Conservation (phyloP, 2,797 vertebrate genomes). For the Chanos chanos region DNA sequence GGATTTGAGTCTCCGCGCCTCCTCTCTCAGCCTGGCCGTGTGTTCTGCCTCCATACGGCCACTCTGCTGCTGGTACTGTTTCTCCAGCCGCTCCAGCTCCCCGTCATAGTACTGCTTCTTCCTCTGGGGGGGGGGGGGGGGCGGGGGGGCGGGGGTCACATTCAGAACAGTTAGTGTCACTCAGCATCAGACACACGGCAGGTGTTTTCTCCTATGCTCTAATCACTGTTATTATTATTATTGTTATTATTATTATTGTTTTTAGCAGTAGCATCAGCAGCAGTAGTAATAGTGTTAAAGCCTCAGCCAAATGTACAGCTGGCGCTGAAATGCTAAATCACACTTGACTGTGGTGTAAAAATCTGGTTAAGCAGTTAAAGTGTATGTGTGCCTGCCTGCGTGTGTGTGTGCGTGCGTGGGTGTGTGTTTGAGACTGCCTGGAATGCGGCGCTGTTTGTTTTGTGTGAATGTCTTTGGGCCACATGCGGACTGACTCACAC, state of each 20-base stretch:
- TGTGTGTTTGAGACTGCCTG: background rate
- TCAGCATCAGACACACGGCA: too few relatives aligned
- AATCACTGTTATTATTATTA: too few relatives aligned
- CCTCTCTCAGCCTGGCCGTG: slow-evolving; percentile 53
- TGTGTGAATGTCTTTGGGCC: background rate
- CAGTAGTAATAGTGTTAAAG: too few relatives aligned
- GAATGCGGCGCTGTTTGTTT: background rate
- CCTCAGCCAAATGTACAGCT: too few relatives aligned
- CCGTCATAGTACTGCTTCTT: slow-evolving; percentile 69
- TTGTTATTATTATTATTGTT: too few relatives aligned
- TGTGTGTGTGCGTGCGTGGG: background rate
- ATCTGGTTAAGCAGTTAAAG: background rate
- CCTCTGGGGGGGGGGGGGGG: slow-evolving; percentile 45
- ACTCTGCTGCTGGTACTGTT: slow-evolving; percentile 54
- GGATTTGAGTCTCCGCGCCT: slow-evolving; percentile 64
- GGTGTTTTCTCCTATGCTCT: too few relatives aligned
- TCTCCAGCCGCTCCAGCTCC: slow-evolving; percentile 63
- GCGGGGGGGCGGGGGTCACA: too few relatives aligned
- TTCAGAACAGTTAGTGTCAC: too few relatives aligned
- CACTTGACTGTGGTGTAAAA: background rate
- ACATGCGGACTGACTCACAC: slow-evolving; percentile 41
- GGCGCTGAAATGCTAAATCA: too few relatives aligned
- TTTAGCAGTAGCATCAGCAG: too few relatives aligned
- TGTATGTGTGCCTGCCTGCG: background rate
- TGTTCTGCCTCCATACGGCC: slow-evolving; percentile 58